Evolutionary conservation across 2,797 vertebrate genomes (phyloP).

Genomic region (Luscinia luscinia): DNA sequence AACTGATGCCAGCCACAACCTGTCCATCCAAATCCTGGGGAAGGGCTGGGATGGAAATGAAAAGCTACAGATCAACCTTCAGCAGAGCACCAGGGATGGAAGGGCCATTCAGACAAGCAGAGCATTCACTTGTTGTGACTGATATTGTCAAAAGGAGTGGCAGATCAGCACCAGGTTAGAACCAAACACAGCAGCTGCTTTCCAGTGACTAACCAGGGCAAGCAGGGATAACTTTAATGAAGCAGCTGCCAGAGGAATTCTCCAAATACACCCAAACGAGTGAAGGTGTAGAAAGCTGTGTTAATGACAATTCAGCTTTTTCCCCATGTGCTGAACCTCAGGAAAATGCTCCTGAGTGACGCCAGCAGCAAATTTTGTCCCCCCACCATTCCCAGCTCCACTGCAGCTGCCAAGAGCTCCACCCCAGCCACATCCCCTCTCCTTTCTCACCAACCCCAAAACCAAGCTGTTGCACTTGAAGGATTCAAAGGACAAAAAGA

Average conservation of each 20-base stretch:
- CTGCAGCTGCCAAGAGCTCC: neutral
- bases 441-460: neutral
- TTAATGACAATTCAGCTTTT: neutral
- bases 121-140: neutral
- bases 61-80: neutral
- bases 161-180: neutral
- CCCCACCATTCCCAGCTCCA: neutral
- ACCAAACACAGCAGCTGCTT: neutral
- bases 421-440: rapidly evolving
- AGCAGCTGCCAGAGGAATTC: neutral
- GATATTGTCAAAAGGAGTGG: neutral
- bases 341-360: neutral
- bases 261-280: neutral
- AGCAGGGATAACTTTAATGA: neutral
- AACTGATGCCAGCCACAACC: neutral
- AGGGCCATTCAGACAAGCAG: neutral
- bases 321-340: neutral
- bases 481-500: neutral
- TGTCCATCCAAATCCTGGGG: neutral
- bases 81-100: neutral
- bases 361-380: neutral
- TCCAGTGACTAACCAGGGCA: conserved; percentile 4
- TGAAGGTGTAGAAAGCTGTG: neutral
- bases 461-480: neutral
- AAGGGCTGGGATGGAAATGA: rapidly evolving